Base-by-base conservation (phyloP, 2,113 vertebrate species). In the Gadus chalcogrammus region DNA sequence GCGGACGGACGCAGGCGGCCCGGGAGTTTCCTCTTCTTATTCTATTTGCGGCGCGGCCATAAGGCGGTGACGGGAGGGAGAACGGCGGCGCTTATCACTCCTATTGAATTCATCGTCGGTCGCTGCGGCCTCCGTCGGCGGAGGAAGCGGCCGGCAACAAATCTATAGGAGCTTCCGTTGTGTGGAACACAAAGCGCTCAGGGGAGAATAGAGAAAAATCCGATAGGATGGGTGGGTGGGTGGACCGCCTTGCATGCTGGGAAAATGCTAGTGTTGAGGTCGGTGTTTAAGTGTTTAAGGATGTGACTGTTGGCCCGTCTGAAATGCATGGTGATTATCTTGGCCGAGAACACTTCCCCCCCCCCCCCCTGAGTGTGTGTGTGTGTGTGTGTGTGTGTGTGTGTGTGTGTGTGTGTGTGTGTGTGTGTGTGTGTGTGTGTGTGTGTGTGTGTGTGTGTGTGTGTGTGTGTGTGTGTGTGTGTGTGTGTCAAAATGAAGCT, bases 21-120 rank as follows among this genome's bases (percentile, higher is more conserved):
- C 74, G 77, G 71, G 61, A 48, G 42, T 48, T 48, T 2, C 42
- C 11, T 48, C 59, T 81, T 76, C 70, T 83, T 64, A 82, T 83
- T 85, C 76, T 85, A 79, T 84, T 85, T 84, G 78, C 78, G 77
- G 72, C 5, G 2, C 75, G 61, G 64, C 69, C 71, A 58, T 67
- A 72, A 84, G 76, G 62, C 74, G 76, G 73, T 78, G 79, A 61
- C 66, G 59, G 74, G 42, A 11, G 11, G 75, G 73, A 81, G 81
- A 84, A 78, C 28, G 74, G 73, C 28, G 24, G 28, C 65, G 61
- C 78, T 79, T 67, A 71, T 68, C 22, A 15, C 67, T 20, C 16
- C 52, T 71, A 74, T 63, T 73, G 61, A 78, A 69, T 11, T 18
- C 64, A 65, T 58, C 62, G 68, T 22, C 71, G 70, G 70, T 58